These are phyloP conservation scores for Eulemur rubriventer DNA, from an alignment of 2,797 vertebrate species.

Conservation along the genomic window DNA sequence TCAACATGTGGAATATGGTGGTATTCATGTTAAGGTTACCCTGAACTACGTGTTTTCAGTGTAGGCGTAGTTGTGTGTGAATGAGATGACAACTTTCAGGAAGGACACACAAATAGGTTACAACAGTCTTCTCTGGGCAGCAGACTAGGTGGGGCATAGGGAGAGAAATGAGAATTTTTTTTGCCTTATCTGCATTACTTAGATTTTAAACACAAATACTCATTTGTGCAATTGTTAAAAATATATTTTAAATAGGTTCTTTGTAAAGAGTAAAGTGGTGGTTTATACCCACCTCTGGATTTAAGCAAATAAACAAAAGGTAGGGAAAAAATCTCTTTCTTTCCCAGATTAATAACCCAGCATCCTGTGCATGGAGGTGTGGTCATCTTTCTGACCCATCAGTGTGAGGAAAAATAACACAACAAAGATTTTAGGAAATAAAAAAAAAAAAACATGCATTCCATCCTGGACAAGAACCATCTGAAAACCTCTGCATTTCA, in stretches of 20 bases:
- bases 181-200: not conserved
- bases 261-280: not conserved
- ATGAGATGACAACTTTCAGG: not conserved
- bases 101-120: not conserved
- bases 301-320: not conserved
- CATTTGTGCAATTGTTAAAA: not conserved
- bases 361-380: not conserved
- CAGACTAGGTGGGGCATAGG: not conserved
- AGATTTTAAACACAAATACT: constrained; percentile 22
- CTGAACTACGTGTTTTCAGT: not conserved
- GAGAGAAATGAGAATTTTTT: not conserved
- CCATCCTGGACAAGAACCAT: not conserved
- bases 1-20: not conserved
- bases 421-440: constrained; percentile 5
- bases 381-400: not conserved
- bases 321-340: not conserved
- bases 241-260: not conserved
- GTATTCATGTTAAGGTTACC: not conserved
- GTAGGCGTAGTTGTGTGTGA: not conserved
- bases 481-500: not conserved
- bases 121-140: not conserved
- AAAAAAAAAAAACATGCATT: not conserved
- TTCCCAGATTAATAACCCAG: not conserved
- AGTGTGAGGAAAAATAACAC: not conserved
- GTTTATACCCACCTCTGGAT: not conserved